phyloP scores from a whole-genome alignment of 30 jellyfish, hydroid and myxozoan species.

The Cassiopea xamachana region DNA sequence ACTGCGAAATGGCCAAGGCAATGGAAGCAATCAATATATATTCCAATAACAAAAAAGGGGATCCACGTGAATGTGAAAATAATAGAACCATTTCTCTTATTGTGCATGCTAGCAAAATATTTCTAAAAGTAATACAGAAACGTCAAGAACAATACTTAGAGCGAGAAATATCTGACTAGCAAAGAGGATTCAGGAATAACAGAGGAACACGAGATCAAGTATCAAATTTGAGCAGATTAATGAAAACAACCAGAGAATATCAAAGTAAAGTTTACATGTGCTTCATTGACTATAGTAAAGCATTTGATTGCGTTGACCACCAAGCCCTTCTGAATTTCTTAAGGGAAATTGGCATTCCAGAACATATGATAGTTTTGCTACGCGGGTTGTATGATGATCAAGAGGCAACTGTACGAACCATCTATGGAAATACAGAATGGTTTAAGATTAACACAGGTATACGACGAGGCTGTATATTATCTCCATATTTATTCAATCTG shows the following conservation, averaged over 20 bases:
- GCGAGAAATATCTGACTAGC: constrained; percentile 4
- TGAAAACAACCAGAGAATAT: constrained; percentile 38
- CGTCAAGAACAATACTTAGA: not conserved
- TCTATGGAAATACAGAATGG: constrained; percentile 2
- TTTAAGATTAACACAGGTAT: constrained; percentile 14
- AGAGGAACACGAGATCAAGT: constrained; percentile 24
- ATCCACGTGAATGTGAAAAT: no score
- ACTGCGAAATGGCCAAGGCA: constrained; percentile 41
- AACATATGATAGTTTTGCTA: constrained; percentile 32
- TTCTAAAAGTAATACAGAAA: no score
- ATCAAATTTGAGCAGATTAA: constrained; percentile 5
- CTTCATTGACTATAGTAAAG: constrained; percentile 16
- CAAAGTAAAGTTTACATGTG: constrained; percentile 20
- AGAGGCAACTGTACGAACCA: constrained; percentile 12
- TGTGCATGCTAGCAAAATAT: no score
- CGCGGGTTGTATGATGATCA: not conserved
- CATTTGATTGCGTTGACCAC: constrained; percentile 40
- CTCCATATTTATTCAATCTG: constrained; percentile 5
- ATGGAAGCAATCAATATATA: constrained; percentile 39
- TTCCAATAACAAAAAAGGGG: constrained; percentile 38
- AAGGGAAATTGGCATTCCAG: constrained; percentile 51
- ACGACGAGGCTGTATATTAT: constrained; percentile 5
- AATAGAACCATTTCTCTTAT: no score
- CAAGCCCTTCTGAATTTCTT: constrained; percentile 21
- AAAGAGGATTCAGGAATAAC: constrained; percentile 24